A percentile compares a stretch with the other conserved stretches of the same genome.
These are phyloP conservation scores for Chelidonichthys spinosus DNA, from an alignment of 2,797 vertebrate species.

Conservation along the genomic window DNA sequence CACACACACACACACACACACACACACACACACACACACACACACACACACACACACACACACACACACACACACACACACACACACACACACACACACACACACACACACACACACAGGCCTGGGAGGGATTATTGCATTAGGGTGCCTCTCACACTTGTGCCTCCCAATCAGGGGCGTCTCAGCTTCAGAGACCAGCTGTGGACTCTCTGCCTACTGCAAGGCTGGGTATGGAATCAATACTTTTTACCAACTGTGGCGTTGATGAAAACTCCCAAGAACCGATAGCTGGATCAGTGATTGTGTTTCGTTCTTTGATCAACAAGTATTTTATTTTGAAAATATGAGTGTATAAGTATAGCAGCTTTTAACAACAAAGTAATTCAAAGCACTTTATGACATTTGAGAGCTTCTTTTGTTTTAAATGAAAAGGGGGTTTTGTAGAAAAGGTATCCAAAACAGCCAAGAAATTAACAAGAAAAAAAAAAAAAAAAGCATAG, in stretches of 20 bases:
- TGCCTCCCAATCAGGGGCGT: slow-evolving; percentile 51
- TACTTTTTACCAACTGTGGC: neutral
- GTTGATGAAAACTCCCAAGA: neutral
- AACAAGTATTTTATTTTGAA: neutral
- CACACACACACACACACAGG: neutral
- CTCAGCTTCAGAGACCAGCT: slow-evolving; percentile 53
- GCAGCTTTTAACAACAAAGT: neutral
- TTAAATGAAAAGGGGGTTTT: neutral
- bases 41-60: slow-evolving; percentile 10
- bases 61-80: slow-evolving; percentile 7
- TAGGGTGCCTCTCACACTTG: slow-evolving; percentile 57
- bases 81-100: neutral
- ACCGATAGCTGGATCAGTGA: neutral
- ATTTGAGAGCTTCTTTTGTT: neutral
- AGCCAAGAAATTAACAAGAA: neutral
- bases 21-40: neutral
- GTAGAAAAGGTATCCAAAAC: neutral
- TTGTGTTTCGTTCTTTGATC: neutral
- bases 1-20: slow-evolving; percentile 7
- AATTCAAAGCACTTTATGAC: neutral
- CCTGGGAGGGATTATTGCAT: slow-evolving; percentile 53
- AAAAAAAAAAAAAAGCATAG: neutral
- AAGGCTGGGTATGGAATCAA: neutral
- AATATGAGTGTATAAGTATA: neutral
- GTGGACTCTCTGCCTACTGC: slow-evolving; percentile 44